Evolutionary conservation across 2,113 vertebrate species (phyloP).

Genomic region (human): GRCh38 chr4:129746501-129747000

Average conservation of each 20-base stretch:
- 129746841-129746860: neutral
- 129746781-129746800: neutral
- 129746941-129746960: neutral
- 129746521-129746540: neutral
- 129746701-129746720: neutral
- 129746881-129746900: neutral
- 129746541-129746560: neutral
- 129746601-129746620: neutral
- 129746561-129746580: neutral
- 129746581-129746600: neutral
- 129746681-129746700: neutral
- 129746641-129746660: neutral
- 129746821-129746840: neutral
- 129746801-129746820: neutral
- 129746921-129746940: neutral
- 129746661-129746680: neutral
- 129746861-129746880: neutral
- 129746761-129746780: neutral
- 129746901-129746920: neutral
- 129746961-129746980: conserved; percentile 18
- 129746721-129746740: neutral
- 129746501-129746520: neutral
- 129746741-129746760: neutral
- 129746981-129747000: neutral
- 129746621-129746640: neutral